These are phyloP conservation scores for Vultur gryphus DNA, from an alignment of 2,797 vertebrate species.

Conservation along the genomic window DNA sequence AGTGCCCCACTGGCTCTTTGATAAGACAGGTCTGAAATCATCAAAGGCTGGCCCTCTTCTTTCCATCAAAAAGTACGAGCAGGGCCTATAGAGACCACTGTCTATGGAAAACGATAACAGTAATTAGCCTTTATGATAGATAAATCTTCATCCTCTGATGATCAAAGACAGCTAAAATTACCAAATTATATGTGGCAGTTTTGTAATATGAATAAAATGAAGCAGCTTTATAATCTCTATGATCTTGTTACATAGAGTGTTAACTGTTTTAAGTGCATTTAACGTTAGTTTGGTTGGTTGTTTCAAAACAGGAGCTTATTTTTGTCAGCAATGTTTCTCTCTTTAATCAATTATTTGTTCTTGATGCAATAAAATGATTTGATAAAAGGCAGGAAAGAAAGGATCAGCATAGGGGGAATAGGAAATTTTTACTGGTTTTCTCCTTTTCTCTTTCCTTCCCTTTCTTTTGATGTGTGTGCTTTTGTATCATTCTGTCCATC, in stretches of 20 bases:
- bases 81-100: conserved; percentile 34
- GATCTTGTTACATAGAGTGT: background rate
- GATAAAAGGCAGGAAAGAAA: background rate
- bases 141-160: conserved; percentile 61
- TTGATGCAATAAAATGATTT: background rate
- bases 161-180: conserved; percentile 66
- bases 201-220: conserved; percentile 43
- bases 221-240: conserved; percentile 10
- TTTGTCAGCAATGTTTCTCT: background rate
- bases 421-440: background rate
- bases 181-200: conserved; percentile 45
- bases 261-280: conserved; percentile 30
- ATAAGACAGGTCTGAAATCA: conserved; percentile 55
- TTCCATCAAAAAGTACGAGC: conserved; percentile 36
- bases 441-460: background rate
- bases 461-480: background rate
- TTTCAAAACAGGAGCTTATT: background rate
- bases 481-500: background rate
- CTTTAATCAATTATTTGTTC: background rate
- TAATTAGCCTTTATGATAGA: conserved; percentile 62
- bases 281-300: background rate
- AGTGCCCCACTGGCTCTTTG: conserved; percentile 52
- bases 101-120: conserved; percentile 13
- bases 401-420: background rate
- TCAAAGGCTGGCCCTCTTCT: conserved; percentile 54